Conservation (phyloP, 2,888 invertebrate genomes). For the Orthosia gracilis region DNA sequence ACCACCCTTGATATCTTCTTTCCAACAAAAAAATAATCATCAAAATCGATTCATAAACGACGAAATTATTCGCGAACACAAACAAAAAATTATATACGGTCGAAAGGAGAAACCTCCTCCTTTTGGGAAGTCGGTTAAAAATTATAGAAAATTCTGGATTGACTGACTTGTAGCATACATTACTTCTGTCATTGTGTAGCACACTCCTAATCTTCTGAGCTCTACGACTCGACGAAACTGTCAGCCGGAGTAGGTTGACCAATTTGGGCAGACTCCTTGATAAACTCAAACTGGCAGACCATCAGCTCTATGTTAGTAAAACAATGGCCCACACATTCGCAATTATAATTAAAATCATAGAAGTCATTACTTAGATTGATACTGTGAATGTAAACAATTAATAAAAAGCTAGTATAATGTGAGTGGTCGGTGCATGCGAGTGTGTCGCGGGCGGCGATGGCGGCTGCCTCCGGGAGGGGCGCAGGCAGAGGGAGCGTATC, state of each 20-base stretch:
- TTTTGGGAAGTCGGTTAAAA: no score
- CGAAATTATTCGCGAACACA: no score
- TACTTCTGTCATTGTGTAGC: background rate
- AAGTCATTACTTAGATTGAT: conserved; percentile 20
- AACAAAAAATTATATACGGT: no score
- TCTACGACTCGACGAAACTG: background rate
- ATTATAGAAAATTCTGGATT: no score
- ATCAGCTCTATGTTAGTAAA: conserved; percentile 25
- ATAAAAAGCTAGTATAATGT: conserved; percentile 24
- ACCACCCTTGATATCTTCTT: no score
- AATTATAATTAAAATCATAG: conserved; percentile 32
- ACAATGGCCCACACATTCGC: conserved; percentile 40
- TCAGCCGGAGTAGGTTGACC: background rate
- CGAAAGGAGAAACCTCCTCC: no score
- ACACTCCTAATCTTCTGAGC: background rate
- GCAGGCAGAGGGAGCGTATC: conserved; percentile 74
- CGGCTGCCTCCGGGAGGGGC: conserved; percentile 49
- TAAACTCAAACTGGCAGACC: conserved; percentile 3
- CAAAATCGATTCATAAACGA: no score
- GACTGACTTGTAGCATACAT: background rate
- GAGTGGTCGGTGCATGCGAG: conserved; percentile 52
- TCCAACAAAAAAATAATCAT: no score
- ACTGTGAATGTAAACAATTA: conserved; percentile 23
- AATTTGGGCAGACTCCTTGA: background rate
- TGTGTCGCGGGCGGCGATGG: conserved; percentile 53